These are phyloP conservation scores for Pollenia amentaria DNA, from an alignment of 2,888 invertebrate species.

Conservation along the genomic window DNA sequence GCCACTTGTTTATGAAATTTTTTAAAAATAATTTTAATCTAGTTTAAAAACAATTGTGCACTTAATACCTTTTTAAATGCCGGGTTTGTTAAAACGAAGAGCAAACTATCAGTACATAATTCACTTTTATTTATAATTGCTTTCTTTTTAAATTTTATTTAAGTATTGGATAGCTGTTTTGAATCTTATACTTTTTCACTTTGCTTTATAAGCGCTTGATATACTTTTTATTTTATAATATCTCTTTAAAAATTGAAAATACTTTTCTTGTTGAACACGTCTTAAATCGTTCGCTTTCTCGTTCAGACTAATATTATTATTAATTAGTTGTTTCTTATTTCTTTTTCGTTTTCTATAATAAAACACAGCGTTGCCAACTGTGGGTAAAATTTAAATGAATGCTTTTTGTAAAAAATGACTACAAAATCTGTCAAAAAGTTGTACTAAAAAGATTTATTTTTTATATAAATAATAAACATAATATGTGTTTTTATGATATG, in stretches of 20 bases:
- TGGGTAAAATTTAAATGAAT: background rate
- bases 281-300: conserved; percentile 78
- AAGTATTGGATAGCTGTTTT: conserved; percentile 3
- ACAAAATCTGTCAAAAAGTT: too few species aligned
- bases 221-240: conserved; percentile 34
- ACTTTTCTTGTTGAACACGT: conserved; percentile 67
- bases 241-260: conserved; percentile 7
- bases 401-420: too few species aligned
- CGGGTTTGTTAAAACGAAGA: background rate
- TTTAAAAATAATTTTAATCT: background rate
- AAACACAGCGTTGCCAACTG: background rate
- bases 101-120: background rate
- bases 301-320: conserved; percentile 76
- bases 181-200: conserved; percentile 1
- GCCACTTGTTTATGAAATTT: conserved; percentile 70
- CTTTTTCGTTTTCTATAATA: conserved; percentile 27
- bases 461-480: too few species aligned
- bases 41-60: background rate
- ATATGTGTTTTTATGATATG: too few species aligned
- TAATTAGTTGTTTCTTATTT: conserved; percentile 41
- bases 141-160: conserved; percentile 2
- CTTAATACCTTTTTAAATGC: conserved; percentile 55
- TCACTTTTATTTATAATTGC: conserved; percentile 10
- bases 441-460: too few species aligned
- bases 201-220: background rate